Conservation (phyloP, 2,113 vertebrate species). For the Psilopogon haemacephalus region DNA sequence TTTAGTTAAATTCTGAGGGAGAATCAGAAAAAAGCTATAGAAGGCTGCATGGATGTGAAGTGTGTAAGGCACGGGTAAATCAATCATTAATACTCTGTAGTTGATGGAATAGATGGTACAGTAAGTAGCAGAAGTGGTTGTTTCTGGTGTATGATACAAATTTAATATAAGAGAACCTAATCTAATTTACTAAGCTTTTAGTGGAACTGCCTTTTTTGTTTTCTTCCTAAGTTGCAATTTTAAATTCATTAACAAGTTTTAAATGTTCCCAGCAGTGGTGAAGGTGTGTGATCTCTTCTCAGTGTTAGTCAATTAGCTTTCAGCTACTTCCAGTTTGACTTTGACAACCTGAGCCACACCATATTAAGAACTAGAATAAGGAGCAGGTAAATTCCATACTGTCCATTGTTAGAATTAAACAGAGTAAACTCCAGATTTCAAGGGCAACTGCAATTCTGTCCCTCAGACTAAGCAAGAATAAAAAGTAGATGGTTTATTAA, state of each 20-base stretch:
- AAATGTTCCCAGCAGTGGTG: not conserved
- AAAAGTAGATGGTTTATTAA: not conserved
- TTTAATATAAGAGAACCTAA: not conserved
- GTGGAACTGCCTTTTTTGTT: not conserved
- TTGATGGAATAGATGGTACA: not conserved
- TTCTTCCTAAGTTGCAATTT: not conserved
- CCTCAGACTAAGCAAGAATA: not conserved
- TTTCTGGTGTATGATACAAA: not conserved
- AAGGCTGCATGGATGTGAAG: not conserved
- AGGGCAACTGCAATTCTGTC: not conserved
- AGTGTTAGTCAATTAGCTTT: not conserved
- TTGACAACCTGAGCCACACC: not conserved
- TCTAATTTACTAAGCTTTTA: constrained; percentile 36
- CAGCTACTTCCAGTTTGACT: not conserved
- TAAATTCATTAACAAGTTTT: not conserved
- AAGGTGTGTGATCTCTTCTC: not conserved
- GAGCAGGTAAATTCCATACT: not conserved
- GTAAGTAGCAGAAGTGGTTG: not conserved
- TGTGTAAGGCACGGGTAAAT: not conserved
- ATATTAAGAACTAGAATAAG: not conserved
- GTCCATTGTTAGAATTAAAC: not conserved
- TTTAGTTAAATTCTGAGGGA: not conserved
- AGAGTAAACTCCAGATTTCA: not conserved
- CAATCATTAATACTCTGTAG: not conserved
- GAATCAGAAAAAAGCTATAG: not conserved